Conservation (phyloP, 1,140 invertebrate species). For the Megalonaias nervosa region DNA sequence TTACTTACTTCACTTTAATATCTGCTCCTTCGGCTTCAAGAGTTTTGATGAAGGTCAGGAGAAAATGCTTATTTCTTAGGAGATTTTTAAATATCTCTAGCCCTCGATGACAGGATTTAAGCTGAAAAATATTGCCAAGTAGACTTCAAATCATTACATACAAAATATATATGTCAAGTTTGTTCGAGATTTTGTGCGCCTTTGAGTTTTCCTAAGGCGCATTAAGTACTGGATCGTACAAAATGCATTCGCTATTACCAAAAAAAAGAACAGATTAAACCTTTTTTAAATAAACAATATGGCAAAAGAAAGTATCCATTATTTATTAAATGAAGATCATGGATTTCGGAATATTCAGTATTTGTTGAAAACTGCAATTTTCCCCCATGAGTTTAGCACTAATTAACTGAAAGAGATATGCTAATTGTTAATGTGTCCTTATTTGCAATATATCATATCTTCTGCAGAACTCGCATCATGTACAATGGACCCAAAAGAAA, state of each 20-base stretch:
- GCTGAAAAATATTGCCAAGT: background rate
- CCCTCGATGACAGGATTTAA: constrained; percentile 2
- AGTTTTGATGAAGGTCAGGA: constrained; percentile 19
- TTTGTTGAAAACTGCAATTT: background rate
- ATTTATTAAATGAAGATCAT: no score
- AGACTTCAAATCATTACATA: background rate
- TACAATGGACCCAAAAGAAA: background rate
- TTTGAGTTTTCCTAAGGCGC: background rate
- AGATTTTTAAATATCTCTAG: constrained; percentile 29
- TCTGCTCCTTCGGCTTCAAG: constrained; percentile 14
- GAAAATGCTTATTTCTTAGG: constrained; percentile 23
- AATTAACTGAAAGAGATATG: background rate
- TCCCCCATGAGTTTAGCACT: background rate
- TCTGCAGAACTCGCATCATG: background rate
- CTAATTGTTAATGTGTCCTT: background rate
- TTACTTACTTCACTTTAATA: constrained; percentile 24
- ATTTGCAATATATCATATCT: background rate
- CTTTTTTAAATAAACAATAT: no score
- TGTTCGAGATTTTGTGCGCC: background rate
- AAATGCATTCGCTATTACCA: background rate
- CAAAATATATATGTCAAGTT: background rate
- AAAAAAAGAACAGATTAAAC: background rate
- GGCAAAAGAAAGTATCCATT: no score
- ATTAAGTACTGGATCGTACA: background rate
- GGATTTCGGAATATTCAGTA: no score